Conservation (phyloP, 2,888 invertebrate genomes). For the Dusona sp. region DNA sequence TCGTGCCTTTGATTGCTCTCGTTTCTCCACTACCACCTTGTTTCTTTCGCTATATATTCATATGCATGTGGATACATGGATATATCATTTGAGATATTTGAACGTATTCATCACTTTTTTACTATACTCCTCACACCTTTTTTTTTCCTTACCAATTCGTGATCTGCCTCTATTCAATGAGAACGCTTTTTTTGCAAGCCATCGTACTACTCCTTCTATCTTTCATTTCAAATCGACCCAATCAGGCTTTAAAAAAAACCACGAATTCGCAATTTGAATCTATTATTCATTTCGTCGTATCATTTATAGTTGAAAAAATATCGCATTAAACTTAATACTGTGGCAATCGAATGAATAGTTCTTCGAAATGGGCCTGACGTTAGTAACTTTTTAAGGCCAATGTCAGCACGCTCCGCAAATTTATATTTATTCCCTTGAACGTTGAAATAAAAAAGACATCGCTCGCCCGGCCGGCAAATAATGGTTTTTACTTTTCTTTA, state of each 20-base stretch:
- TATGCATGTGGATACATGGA: neutral
- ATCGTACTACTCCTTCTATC: neutral
- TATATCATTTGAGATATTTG: neutral
- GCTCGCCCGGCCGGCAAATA: neutral
- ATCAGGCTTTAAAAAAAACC: neutral
- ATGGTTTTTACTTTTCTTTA: neutral
- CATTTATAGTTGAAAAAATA: neutral
- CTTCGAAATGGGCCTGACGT: neutral
- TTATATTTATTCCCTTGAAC: neutral
- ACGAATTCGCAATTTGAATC: neutral
- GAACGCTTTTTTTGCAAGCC: neutral
- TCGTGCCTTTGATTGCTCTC: constrained; percentile 81
- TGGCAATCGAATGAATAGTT: neutral
- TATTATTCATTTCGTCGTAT: neutral
- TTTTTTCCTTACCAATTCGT: neutral
- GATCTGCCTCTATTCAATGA: neutral
- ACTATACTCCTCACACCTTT: neutral
- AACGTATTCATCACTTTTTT: constrained; percentile 1
- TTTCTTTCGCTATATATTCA: constrained; percentile 34
- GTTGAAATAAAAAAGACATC: neutral
- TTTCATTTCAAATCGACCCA: neutral
- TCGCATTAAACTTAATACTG: too few relatives aligned
- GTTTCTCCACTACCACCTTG: constrained; percentile 58
- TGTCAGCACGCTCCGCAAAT: neutral
- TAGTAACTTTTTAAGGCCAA: neutral